A percentile compares a stretch with the other conserved stretches of the same genome.
Conservation (phyloP, 2,113 vertebrate genomes). For the Cercocebus atys region DNA sequence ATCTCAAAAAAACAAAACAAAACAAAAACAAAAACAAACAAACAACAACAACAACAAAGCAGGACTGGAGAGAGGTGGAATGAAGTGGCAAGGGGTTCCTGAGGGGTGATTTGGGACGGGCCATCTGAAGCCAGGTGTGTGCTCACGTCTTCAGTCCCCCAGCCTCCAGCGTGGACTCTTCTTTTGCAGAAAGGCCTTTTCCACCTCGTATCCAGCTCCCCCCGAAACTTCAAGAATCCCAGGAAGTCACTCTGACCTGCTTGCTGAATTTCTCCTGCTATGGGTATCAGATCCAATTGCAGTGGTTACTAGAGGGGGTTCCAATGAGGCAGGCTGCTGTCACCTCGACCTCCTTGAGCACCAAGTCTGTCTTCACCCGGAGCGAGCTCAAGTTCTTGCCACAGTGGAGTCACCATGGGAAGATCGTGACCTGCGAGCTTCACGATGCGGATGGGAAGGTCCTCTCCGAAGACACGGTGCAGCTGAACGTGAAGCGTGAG, state of each 20-base stretch:
- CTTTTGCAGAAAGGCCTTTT: conserved; percentile 45
- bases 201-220: conserved; percentile 37
- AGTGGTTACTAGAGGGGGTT: conserved; percentile 4
- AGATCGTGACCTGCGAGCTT: conserved; percentile 49
- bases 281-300: not conserved
- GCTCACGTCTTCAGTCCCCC: fast-evolving
- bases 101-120: not conserved
- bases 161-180: not conserved
- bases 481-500: conserved; percentile 72
- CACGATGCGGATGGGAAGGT: fast-evolving
- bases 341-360: fast-evolving
- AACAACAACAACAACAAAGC: not conserved
- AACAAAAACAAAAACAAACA: no score
- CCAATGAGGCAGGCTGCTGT: fast-evolving
- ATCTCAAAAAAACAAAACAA: no score
- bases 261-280: conserved; percentile 42
- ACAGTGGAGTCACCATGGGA: not conserved
- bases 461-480: not conserved
- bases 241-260: conserved; percentile 19
- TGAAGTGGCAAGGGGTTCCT: not conserved
- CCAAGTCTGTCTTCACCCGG: fast-evolving
- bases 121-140: not conserved
- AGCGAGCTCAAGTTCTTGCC: not conserved
- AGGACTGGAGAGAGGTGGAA: not conserved
- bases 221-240: not conserved